Evolutionary conservation across 2,888 invertebrate species (phyloP).

Genomic region (Drosophila suboccidentalis): DNA sequence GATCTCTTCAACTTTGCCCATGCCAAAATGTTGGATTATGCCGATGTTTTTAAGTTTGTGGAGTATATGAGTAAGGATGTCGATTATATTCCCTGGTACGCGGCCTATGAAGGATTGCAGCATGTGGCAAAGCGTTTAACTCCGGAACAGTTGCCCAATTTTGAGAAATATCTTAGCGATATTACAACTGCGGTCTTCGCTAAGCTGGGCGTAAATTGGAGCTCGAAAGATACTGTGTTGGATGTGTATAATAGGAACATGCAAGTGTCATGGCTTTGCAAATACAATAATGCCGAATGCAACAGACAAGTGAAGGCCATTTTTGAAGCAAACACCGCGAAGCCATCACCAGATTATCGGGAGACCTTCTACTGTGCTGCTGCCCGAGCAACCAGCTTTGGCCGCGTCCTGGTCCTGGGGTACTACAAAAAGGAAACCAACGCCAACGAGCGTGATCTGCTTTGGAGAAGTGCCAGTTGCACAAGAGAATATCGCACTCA

Average conservation of each 20-base stretch:
- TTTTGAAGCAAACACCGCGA: conserved; percentile 2
- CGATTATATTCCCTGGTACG: conserved; percentile 92
- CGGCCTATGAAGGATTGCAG: conserved; percentile 86
- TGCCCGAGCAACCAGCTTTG: conserved; percentile 43
- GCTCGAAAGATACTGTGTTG: conserved; percentile 86
- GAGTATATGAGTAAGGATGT: conserved; percentile 89
- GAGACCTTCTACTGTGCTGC: conserved; percentile 74
- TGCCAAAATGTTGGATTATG: conserved; percentile 86
- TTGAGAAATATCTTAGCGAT: conserved; percentile 84
- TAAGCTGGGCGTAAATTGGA: conserved; percentile 85
- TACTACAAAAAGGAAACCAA: conserved; percentile 87
- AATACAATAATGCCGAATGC: conserved; percentile 87
- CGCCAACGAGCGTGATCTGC: conserved; percentile 89
- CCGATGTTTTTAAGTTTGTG: conserved; percentile 87
- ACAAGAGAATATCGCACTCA: conserved; percentile 86
- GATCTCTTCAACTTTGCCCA: conserved; percentile 90
- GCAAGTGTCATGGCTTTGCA: conserved; percentile 88
- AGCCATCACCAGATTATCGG: conserved; percentile 70
- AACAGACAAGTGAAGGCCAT: conserved; percentile 83
- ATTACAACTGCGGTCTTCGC: conserved; percentile 86
- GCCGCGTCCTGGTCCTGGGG: conserved; percentile 76
- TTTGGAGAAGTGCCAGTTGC: conserved; percentile 90
- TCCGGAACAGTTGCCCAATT: conserved; percentile 48
- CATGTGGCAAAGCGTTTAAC: conserved; percentile 55
- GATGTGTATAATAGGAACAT: conserved; percentile 87